Evolutionary conservation across 2,888 invertebrate genomes (phyloP).

Genomic region (Pharmacophagus antenor): DNA sequence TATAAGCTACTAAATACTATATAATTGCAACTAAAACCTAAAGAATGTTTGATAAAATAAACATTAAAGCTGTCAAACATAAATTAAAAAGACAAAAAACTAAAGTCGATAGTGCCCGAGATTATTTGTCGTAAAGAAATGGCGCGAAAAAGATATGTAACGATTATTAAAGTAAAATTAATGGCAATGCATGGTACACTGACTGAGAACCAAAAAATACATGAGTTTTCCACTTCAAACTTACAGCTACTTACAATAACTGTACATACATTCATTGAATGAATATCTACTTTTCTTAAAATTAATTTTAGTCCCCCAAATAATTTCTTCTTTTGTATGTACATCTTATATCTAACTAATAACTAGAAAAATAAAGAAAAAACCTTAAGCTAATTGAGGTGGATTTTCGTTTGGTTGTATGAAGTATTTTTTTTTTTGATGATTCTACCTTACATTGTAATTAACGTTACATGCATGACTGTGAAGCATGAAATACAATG

Average conservation of each 20-base stretch:
- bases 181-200: background rate
- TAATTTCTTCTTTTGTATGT: slow-evolving; percentile 6
- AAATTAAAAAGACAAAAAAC: background rate
- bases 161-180: background rate
- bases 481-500: slow-evolving; percentile 14
- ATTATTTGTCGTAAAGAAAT: background rate
- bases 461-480: slow-evolving; percentile 30
- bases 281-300: slow-evolving; percentile 5
- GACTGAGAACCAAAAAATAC: background rate
- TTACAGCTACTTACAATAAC: slow-evolving; percentile 3
- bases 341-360: slow-evolving; percentile 15
- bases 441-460: slow-evolving; percentile 33
- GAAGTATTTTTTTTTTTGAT: slow-evolving; percentile 65
- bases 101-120: background rate
- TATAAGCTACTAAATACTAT: background rate
- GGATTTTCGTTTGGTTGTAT: slow-evolving; percentile 71
- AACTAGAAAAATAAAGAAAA: background rate
- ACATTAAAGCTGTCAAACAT: slow-evolving; percentile 17
- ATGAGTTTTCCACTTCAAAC: background rate
- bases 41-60: background rate
- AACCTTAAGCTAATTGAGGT: slow-evolving; percentile 49
- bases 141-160: background rate
- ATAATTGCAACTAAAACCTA: background rate
- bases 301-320: slow-evolving; percentile 14
- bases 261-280: slow-evolving; percentile 11